Evolutionary conservation across 2,888 invertebrate species (phyloP).

Genomic region (Hemistola chrysoprasaria): DNA sequence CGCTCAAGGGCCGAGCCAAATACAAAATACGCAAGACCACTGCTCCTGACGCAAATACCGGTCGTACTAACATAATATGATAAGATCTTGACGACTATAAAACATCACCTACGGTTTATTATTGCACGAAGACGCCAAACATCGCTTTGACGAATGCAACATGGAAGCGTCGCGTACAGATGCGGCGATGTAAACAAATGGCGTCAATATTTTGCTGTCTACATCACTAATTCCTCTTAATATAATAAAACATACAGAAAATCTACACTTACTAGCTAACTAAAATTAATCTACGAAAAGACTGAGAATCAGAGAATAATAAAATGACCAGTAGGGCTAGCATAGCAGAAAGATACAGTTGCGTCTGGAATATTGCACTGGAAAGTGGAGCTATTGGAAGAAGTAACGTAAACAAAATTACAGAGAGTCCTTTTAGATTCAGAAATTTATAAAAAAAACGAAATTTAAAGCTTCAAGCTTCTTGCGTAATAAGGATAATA

Average conservation of each 20-base stretch:
- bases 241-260: background rate
- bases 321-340: too few relatives aligned
- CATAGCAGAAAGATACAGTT: too few relatives aligned
- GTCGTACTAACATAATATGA: slow-evolving; percentile 47
- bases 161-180: background rate
- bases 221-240: background rate
- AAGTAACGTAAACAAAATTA: too few relatives aligned
- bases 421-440: too few relatives aligned
- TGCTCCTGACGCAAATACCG: slow-evolving; percentile 50
- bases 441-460: too few relatives aligned
- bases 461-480: too few relatives aligned
- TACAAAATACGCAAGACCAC: slow-evolving; percentile 65
- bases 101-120: slow-evolving; percentile 26
- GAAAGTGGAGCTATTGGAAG: too few relatives aligned
- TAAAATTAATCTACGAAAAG: too few relatives aligned
- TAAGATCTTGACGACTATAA: slow-evolving; percentile 41
- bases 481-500: too few relatives aligned
- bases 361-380: too few relatives aligned
- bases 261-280: too few relatives aligned
- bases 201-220: slow-evolving; percentile 6
- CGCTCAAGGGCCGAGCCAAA: slow-evolving; percentile 47
- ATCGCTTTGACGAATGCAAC: slow-evolving; percentile 18
- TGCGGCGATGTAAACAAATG: slow-evolving; percentile 11
- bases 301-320: too few relatives aligned
- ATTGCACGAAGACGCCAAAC: slow-evolving; percentile 34